These are phyloP conservation scores for Erynnis tages DNA, from an alignment of 2,888 invertebrate genomes.

Conservation along the genomic window DNA sequence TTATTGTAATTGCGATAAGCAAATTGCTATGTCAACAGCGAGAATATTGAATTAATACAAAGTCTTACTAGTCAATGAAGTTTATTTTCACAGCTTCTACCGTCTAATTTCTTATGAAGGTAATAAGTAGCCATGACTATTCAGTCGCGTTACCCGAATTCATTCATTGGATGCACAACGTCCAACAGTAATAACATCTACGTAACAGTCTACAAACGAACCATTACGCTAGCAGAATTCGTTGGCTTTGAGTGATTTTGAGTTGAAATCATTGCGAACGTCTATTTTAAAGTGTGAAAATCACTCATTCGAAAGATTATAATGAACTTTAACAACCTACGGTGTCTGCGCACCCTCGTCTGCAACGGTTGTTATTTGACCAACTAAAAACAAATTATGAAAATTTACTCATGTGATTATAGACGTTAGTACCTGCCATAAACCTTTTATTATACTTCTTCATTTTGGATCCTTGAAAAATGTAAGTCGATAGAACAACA, in stretches of 20 bases:
- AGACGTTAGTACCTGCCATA: no score
- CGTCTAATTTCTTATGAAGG: no score
- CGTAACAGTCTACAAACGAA: not conserved
- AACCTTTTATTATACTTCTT: not conserved
- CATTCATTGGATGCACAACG: not conserved
- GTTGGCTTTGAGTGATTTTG: not conserved
- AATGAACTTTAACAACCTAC: slow-evolving; percentile 11
- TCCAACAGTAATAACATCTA: not conserved
- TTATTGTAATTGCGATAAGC: not conserved
- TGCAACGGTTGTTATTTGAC: no score
- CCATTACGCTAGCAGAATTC: not conserved
- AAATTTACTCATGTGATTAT: no score
- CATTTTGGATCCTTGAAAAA: no score
- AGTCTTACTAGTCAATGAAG: not conserved
- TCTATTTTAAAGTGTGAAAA: slow-evolving; percentile 18
- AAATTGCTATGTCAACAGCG: not conserved
- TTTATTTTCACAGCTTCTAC: no score
- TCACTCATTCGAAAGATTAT: slow-evolving; percentile 27
- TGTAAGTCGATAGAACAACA: no score
- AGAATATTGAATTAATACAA: not conserved
- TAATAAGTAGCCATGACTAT: no score
- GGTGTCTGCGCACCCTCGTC: not conserved
- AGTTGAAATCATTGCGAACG: not conserved
- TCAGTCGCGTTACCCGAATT: not conserved
- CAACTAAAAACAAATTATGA: no score